Evolutionary conservation across 2,797 vertebrate species (phyloP).

Genomic region (Limnodromus scolopaceus): DNA sequence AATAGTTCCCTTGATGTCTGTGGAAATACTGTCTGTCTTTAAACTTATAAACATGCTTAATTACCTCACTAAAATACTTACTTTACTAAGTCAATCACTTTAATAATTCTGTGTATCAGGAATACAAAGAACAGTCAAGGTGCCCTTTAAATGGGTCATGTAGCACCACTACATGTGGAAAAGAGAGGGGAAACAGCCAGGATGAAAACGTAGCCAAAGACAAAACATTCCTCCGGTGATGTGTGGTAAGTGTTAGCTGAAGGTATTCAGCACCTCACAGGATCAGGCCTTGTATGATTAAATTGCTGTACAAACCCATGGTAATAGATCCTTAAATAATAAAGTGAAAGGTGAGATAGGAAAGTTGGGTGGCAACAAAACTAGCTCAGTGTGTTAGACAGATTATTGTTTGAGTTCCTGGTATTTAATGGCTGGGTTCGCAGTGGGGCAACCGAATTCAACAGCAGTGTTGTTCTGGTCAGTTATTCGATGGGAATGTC

Average conservation of each 20-base stretch:
- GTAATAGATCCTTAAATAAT: slow-evolving; percentile 61
- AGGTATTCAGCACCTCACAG: slow-evolving; percentile 38
- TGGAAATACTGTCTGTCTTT: not conserved
- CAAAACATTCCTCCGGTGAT: slow-evolving; percentile 45
- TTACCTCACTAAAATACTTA: not conserved
- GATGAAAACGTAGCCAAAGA: slow-evolving; percentile 32
- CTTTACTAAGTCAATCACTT: not conserved
- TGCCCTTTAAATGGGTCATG: not conserved
- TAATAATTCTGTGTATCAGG: not conserved
- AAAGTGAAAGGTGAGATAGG: slow-evolving; percentile 44
- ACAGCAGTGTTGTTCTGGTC: not conserved
- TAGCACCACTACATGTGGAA: slow-evolving; percentile 9
- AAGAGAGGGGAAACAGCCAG: slow-evolving; percentile 10
- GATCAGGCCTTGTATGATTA: slow-evolving; percentile 31
- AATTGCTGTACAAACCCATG: slow-evolving; percentile 1
- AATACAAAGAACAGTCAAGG: not conserved
- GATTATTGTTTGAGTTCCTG: slow-evolving; percentile 27
- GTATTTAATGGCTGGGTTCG: not conserved
- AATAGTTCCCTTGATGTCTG: not conserved
- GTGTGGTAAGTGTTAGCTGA: not conserved
- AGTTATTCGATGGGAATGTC: not conserved
- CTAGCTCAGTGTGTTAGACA: not conserved
- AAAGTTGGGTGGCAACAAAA: slow-evolving; percentile 41
- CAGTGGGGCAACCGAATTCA: fast-evolving
- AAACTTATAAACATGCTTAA: not conserved